Evolutionary conservation across 2,113 vertebrate species (phyloP), one percentile per base, ranked within the genome.

Genomic region (Dendropsophus ebraccatus): DNA sequence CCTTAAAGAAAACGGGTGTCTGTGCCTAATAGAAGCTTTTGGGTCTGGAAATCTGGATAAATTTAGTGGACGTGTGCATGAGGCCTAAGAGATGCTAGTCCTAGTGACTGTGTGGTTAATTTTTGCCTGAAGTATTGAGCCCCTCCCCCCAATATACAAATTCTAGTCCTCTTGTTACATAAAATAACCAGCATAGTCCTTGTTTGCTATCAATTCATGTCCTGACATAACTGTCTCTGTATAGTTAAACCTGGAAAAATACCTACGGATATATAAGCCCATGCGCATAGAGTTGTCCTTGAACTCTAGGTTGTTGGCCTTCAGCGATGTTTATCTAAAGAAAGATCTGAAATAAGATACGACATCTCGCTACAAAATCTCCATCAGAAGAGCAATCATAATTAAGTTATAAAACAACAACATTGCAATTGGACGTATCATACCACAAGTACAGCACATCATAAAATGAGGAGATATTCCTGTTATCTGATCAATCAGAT

Each of bases 401-500:
- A 78, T 79, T 69, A 81, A 80, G 76, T 54, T 23, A 73, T 86
- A 86, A 86, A 86, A 79, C 35, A 47, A 50, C 45, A 47, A 23
- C 19, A 70, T 23, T 23, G 67, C 23, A 47, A 84, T 69, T 69
- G 37, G 30, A 13, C 49, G 58, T 69, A 30, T 65, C 30, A 28
- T 30, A 78, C 30, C 32, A 6, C 47, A 83, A 72, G 28, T 14
- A 45, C 32, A 70, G 67, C 16, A 37, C 45, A 60, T 85, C 75
- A 85, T 85, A 85, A 79, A 85, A 74, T 45, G 5, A 69, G 52
- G 25, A 79, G n/a, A 70, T 78, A 70, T 21, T 70, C 37, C 6
- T 85, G 60, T 85, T 85, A 78, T 79, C 84, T 79, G 60, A 79
- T 52, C 65, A 45, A 84, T 79, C 74, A 69, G 23, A 45, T 37